These are phyloP conservation scores for Hystrix brachyura DNA, from an alignment of 2,113 vertebrate species.

Conservation along the genomic window DNA sequence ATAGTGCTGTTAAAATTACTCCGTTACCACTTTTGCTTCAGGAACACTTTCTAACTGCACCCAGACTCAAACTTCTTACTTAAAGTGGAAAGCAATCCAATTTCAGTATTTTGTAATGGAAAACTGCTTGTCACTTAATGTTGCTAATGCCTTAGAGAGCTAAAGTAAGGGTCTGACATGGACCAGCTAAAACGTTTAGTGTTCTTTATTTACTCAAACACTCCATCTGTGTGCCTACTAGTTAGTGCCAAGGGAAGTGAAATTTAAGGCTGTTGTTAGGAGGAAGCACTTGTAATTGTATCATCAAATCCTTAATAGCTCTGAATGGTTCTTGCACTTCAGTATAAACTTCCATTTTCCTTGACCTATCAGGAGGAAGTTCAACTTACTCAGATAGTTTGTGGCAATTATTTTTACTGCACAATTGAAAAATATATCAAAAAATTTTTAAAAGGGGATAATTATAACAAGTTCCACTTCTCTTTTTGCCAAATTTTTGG, in stretches of 20 bases:
- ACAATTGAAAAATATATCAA: background rate
- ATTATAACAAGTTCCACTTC: background rate
- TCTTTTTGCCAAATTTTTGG: conserved; percentile 1
- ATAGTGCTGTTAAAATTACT: conserved; percentile 61
- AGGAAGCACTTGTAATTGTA: conserved; percentile 64
- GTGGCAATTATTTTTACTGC: conserved; percentile 39
- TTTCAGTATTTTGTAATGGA: conserved; percentile 76
- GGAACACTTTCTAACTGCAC: conserved; percentile 59
- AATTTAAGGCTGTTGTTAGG: conserved; percentile 71
- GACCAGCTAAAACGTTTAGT: conserved; percentile 42
- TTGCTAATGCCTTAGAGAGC: conserved; percentile 65
- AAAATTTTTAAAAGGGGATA: background rate
- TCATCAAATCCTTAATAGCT: conserved; percentile 73
- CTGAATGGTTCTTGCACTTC: conserved; percentile 37
- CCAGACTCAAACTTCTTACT: conserved; percentile 75
- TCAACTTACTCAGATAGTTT: conserved; percentile 56
- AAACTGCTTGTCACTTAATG: conserved; percentile 71
- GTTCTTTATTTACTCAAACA: conserved; percentile 77
- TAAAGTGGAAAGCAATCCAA: conserved; percentile 74
- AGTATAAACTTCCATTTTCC: conserved; percentile 72
- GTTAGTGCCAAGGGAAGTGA: conserved; percentile 66
- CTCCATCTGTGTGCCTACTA: conserved; percentile 62
- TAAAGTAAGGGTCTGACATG: conserved; percentile 47
- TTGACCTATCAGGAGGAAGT: conserved; percentile 75
- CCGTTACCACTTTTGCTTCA: conserved; percentile 62